Evolutionary conservation across 1,140 invertebrate species (phyloP).

Genomic region (Drepana arcuata): DNA sequence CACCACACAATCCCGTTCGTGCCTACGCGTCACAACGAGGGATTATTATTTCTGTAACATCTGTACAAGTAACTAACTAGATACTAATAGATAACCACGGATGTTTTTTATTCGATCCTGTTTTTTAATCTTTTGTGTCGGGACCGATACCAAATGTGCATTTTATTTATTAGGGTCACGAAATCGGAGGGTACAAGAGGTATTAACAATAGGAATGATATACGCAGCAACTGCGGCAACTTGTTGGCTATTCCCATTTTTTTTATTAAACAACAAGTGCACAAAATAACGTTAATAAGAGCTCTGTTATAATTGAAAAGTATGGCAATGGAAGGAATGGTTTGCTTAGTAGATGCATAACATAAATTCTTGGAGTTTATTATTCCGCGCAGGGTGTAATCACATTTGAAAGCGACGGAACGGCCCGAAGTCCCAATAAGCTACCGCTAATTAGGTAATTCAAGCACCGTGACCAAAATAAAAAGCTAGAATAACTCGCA

Average conservation of each 20-base stretch:
- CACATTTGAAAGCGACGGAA: slow-evolving; percentile 31
- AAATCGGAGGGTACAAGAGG: not conserved
- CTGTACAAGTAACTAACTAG: slow-evolving; percentile 67
- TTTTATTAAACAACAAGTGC: slow-evolving; percentile 30
- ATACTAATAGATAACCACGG: slow-evolving; percentile 70
- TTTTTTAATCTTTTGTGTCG: slow-evolving; percentile 62
- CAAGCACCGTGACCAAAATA: slow-evolving; percentile 61
- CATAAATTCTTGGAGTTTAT: slow-evolving; percentile 16
- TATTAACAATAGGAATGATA: slow-evolving; percentile 25
- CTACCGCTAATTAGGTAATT: slow-evolving; percentile 64
- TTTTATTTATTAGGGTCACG: slow-evolving; percentile 53
- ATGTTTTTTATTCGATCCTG: slow-evolving; percentile 61
- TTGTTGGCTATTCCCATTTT: slow-evolving; percentile 61
- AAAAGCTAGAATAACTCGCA: slow-evolving; percentile 45
- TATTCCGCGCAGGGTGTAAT: slow-evolving; percentile 32
- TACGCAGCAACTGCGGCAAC: slow-evolving; percentile 49
- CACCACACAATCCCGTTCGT: slow-evolving; percentile 25
- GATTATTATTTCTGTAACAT: slow-evolving; percentile 68
- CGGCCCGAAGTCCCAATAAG: slow-evolving; percentile 40
- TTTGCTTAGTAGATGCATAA: not conserved
- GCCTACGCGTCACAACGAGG: slow-evolving; percentile 19
- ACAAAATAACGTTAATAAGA: no score
- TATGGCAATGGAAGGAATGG: no score
- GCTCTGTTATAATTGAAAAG: no score
- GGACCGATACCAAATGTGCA: slow-evolving; percentile 49